These are phyloP conservation scores for Elachura formosa DNA, from an alignment of 2,113 vertebrate species.

Conservation along the genomic window DNA sequence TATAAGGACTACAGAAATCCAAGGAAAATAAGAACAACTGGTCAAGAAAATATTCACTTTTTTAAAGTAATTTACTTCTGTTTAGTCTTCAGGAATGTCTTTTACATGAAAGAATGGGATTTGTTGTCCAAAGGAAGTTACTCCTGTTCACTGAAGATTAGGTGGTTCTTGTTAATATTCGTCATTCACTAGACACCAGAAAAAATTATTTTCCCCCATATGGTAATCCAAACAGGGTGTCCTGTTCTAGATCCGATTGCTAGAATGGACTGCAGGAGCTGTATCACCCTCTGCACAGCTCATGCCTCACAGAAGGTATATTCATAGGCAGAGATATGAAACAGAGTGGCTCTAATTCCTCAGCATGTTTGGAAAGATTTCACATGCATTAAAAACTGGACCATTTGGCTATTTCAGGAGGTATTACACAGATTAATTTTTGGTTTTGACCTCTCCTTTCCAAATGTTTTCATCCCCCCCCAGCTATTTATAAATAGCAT, in stretches of 20 bases:
- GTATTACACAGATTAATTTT: not conserved
- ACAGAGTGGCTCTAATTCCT: not conserved
- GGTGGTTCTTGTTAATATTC: not conserved
- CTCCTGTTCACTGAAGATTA: not conserved
- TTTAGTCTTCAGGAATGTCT: not conserved
- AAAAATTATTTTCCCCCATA: not conserved
- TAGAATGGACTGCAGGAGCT: not conserved
- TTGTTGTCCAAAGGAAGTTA: not conserved
- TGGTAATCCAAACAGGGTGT: not conserved
- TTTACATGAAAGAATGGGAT: not conserved
- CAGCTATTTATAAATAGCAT: not conserved
- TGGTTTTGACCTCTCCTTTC: not conserved
- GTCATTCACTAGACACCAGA: not conserved
- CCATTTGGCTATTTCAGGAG: not conserved
- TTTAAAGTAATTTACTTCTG: not conserved
- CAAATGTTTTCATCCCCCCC: not conserved
- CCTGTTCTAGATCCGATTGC: not conserved
- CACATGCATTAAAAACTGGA: not conserved
- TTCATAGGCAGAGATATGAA: not conserved
- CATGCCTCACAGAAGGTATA: not conserved
- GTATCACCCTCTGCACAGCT: not conserved
- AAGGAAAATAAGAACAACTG: not conserved
- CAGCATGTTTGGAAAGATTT: not conserved
- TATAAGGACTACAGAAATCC: not conserved
- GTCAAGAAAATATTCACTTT: not conserved